Evolutionary conservation across 92 coral and sea anemone genomes (phyloP), one percentile per base, ranked within the genome.

Genomic region (Palythoa caribaeorum): DNA sequence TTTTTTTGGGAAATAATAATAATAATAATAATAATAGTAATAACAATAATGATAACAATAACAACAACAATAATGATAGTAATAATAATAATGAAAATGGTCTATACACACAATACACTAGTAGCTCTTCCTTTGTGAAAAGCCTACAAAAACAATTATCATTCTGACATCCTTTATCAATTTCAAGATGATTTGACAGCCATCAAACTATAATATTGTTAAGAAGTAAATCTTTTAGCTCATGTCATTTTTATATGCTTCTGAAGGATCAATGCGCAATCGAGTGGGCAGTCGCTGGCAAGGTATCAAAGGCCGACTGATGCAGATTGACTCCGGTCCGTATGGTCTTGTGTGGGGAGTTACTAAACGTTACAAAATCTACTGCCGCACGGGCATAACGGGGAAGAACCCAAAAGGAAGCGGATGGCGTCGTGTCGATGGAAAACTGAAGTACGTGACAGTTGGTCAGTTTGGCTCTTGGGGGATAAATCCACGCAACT

Each of bases 341-440:
- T 73, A 38, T 73, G 77, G 77, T 73, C 54, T 38, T 3, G 54
- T 73, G 48, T 73, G 77, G 77, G 77, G 77, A 38, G 77, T 73
- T 16, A 73, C 48, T 6, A 73, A 16, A 73, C 38, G 53, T 7
- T 73, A 73, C 51, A 40, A 15, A 1, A 40, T 38, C 9, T 73
- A 16, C 9, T 73, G 77, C 28, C 77, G 77, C 7, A 28, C 15
- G 9, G 77, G 77, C 9, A 40, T 73, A 13, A 73, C 77, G 17
- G 48, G 19, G 53, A 38, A 15, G 28, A 73, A 73, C 53, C 52
- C 77, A 15, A 44, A 47, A 13, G 77, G 77, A 73, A 73, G 19
- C 54, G 19, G 12, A 37, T 73, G 77, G 77, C 77, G 53, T 47
- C 77, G 54, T 14, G 77, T 73, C 21, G 3, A 15, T 12, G 77